Evolutionary conservation across 2,888 invertebrate genomes (phyloP), one percentile per base, ranked within the genome.

Genomic region (Cephus nigrinus): DNA sequence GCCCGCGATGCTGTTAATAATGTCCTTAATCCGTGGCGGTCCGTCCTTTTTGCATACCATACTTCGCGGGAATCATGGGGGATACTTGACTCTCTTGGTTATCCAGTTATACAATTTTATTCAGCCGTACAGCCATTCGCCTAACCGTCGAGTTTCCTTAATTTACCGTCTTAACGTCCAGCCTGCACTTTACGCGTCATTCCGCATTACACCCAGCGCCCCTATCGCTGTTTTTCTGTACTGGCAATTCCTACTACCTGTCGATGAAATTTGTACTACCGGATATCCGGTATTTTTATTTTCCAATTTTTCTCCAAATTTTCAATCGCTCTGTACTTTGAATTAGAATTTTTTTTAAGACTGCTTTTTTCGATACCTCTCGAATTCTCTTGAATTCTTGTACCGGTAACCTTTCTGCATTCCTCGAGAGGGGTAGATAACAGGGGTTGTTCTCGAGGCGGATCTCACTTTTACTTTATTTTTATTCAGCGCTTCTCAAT

Each of bases 1-100:
- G 85, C 35, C 73, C 84, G 83, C 86, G 88, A 85, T 84, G 83
- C 89, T 89, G 90, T 91, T 91, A 91, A 91, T 91, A 91, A 90
- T 88, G 88, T 88, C 88, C 89, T 90, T 91, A 90, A 90, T 90
- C 90, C 90, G 85, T 84, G 82, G 71, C 32, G 71, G 71, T 71
- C 32, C 71, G 71, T 32, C 31, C 30, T 71, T 71, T 71, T 71
- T 71, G 71, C 71, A 71, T 71, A 71, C 71, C 71, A 4, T 32
- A 31, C 71, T 32, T 32, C 71, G 71, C 71, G 71, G 15, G 40
- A 23, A 55, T 55, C 40, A 55, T 55, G 40, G 23, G 40, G 40
- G 40, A 55, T 55, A 55, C 40, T 55, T 23, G 40, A 23, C 23
- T 55, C 40, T 55, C 40, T 23, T 55, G 40, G 40, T 55, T 55